These are phyloP conservation scores for Drosophila sp. DNA, from an alignment of 1,140 invertebrate species.

Conservation along the genomic window DNA sequence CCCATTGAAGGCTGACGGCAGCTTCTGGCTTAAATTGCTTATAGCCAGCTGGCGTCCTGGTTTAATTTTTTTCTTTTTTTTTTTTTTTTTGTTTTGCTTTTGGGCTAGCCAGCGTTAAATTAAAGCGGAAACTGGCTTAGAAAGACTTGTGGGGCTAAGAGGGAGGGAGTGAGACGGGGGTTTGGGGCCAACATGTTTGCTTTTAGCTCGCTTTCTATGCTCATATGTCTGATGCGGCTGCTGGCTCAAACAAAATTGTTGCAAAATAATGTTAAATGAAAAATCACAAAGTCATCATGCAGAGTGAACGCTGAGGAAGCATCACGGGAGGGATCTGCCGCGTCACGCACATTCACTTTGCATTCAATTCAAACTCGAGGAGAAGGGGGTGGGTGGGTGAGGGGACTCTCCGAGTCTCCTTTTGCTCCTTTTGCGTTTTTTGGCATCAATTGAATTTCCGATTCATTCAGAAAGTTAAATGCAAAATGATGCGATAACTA, in stretches of 20 bases:
- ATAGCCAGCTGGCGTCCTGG: slow-evolving; percentile 48
- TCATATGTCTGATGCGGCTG: slow-evolving; percentile 42
- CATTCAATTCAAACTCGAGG: slow-evolving; percentile 63
- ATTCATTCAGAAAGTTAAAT: slow-evolving; percentile 55
- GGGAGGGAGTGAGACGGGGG: slow-evolving; percentile 4
- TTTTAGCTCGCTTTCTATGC: slow-evolving; percentile 64
- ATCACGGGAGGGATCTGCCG: neutral
- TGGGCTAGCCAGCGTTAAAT: slow-evolving; percentile 65
- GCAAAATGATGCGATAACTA: slow-evolving; percentile 42
- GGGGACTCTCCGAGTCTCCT: slow-evolving; percentile 22
- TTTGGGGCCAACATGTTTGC: slow-evolving; percentile 55
- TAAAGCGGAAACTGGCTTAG: slow-evolving; percentile 73
- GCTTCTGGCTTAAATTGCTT: slow-evolving; percentile 67
- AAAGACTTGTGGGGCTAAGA: slow-evolving; percentile 2
- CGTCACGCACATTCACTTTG: slow-evolving; percentile 77
- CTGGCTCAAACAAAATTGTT: slow-evolving; percentile 60
- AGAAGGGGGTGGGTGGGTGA: no score
- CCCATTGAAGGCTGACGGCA: slow-evolving; percentile 29
- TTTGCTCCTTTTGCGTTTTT: slow-evolving; percentile 24
- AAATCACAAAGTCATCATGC: slow-evolving; percentile 75
- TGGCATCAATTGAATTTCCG: slow-evolving; percentile 60
- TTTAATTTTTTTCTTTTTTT: slow-evolving; percentile 23
- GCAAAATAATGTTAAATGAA: slow-evolving; percentile 80
- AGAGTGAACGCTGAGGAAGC: neutral
- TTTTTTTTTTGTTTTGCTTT: slow-evolving; percentile 13